A percentile compares a stretch with the other conserved stretches of the same genome.
Evolutionary conservation across 2,888 invertebrate species (phyloP).

Genomic region (Acanthopleura granulata): DNA sequence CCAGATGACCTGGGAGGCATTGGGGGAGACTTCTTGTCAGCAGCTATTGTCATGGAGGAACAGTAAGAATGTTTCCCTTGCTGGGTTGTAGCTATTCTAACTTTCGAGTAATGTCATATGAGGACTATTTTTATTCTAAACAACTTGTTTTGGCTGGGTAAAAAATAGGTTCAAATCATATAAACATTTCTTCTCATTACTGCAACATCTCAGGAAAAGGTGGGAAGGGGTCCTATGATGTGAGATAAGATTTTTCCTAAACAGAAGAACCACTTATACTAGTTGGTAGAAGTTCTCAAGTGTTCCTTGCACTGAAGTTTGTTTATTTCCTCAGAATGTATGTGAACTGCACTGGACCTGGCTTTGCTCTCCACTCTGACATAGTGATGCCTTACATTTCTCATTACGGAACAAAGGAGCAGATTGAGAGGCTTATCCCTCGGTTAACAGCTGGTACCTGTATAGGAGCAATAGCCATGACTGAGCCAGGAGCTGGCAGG

Average conservation of each 20-base stretch:
- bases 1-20: slow-evolving; percentile 69
- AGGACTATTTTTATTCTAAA: too few species aligned
- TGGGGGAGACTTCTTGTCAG: slow-evolving; percentile 68
- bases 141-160: too few species aligned
- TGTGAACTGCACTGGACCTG: slow-evolving; percentile 67
- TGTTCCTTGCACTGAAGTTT: neutral
- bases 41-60: slow-evolving; percentile 69
- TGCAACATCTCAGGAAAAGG: too few species aligned
- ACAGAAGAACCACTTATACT: too few species aligned
- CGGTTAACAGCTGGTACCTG: slow-evolving; percentile 67
- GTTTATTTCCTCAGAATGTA: slow-evolving; percentile 59
- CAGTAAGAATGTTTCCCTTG: slow-evolving; percentile 58
- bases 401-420: slow-evolving; percentile 69
- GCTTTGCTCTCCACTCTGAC: slow-evolving; percentile 70
- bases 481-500: slow-evolving; percentile 72
- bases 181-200: too few species aligned
- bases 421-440: slow-evolving; percentile 69
- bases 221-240: too few species aligned
- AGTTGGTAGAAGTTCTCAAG: neutral
- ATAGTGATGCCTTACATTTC: slow-evolving; percentile 71
- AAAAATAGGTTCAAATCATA: too few species aligned
- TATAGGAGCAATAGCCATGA: slow-evolving; percentile 71
- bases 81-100: too few species aligned
- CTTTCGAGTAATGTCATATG: too few species aligned
- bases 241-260: too few species aligned